Evolutionary conservation across 2,113 vertebrate species (phyloP).

Genomic region (Pseudopodoces humilis): DNA sequence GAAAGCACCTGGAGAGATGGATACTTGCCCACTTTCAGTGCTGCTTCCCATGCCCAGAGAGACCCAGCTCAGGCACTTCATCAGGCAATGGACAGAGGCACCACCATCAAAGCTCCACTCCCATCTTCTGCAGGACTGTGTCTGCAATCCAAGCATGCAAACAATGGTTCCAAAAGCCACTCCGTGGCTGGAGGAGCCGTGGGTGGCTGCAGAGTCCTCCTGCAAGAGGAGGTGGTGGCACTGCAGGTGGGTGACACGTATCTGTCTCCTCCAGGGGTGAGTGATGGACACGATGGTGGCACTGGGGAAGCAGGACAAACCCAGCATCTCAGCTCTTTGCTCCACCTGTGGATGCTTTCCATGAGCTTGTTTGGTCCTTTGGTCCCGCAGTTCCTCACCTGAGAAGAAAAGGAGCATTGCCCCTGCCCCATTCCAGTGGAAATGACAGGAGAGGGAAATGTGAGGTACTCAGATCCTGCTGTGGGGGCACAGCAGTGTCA

Average conservation of each 20-base stretch:
- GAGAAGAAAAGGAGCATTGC: not conserved
- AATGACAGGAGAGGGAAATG: not conserved
- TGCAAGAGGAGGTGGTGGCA: not conserved
- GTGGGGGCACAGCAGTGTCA: not conserved
- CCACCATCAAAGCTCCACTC: not conserved
- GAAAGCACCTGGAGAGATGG: not conserved
- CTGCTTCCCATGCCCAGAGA: not conserved
- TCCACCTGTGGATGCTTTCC: not conserved
- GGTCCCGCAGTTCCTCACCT: not conserved
- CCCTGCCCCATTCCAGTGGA: not conserved
- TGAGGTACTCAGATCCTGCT: not conserved
- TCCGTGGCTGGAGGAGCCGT: not conserved
- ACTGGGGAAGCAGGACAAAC: not conserved
- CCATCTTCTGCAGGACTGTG: not conserved
- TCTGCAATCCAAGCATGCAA: not conserved
- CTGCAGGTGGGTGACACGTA: not conserved
- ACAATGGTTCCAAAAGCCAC: not conserved
- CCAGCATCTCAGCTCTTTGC: not conserved
- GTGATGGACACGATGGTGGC: fast-evolving
- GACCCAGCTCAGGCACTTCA: not conserved
- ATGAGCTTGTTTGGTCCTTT: not conserved
- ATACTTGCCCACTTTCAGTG: not conserved
- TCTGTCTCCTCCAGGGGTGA: not conserved
- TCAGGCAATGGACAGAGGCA: fast-evolving
- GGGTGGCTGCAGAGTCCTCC: not conserved